A percentile compares a stretch with the other conserved stretches of the same genome.
These are phyloP conservation scores for Galerucella nymphaeae DNA, from an alignment of 2,888 invertebrate species.

Conservation along the genomic window DNA sequence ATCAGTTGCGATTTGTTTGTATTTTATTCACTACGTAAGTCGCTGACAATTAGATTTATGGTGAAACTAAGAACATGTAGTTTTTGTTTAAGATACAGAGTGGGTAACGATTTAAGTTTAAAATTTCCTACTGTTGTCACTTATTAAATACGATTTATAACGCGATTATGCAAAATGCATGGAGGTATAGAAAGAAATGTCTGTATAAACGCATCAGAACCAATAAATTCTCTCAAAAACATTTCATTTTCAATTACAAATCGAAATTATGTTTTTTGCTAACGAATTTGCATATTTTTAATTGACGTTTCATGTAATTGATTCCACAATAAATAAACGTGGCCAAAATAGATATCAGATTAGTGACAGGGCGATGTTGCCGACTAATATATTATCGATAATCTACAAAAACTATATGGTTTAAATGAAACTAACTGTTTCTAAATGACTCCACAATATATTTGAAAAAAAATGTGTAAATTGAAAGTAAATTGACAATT, in stretches of 20 bases:
- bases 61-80: neutral
- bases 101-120: neutral
- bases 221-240: conserved; percentile 27
- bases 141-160: neutral
- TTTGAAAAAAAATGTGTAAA: no score
- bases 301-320: conserved; percentile 45
- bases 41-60: conserved; percentile 1
- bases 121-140: neutral
- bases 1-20: conserved; percentile 2
- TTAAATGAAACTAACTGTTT: no score
- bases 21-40: neutral
- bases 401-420: no score
- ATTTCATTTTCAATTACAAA: conserved; percentile 35
- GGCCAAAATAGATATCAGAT: conserved; percentile 39
- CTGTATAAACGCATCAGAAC: neutral
- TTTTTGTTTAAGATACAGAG: conserved; percentile 1
- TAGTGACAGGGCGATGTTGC: conserved; percentile 7
- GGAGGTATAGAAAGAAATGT: neutral
- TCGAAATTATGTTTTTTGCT: conserved; percentile 36
- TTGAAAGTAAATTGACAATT: no score
- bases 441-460: no score
- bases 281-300: conserved; percentile 47
- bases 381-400: neutral
- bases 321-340: conserved; percentile 43
- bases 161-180: neutral